Conservation (phyloP, 2,888 invertebrate species). For the Xanthia togata region DNA sequence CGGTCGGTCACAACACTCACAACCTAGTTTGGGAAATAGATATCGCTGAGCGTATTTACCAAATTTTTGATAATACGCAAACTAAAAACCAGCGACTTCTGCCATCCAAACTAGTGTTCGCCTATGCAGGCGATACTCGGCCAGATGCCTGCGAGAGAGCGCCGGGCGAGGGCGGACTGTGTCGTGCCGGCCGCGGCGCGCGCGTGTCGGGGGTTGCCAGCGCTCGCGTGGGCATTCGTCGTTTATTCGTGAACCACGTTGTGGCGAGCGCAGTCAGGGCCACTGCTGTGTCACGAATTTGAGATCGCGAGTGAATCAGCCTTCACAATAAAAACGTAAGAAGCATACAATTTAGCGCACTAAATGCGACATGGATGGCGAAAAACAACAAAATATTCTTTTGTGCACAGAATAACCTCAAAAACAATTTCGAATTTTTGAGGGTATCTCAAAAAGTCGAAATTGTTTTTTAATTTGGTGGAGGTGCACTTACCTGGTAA, state of each 20-base stretch:
- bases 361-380: background rate
- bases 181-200: too few relatives aligned
- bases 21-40: background rate
- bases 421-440: too few relatives aligned
- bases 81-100: background rate
- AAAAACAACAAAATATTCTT: background rate
- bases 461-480: background rate
- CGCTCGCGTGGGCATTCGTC: slow-evolving; percentile 27
- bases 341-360: too few relatives aligned
- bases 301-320: background rate
- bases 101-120: background rate
- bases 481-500: slow-evolving; percentile 11
- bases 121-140: background rate
- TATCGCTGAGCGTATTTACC: background rate
- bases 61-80: background rate
- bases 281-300: background rate
- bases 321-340: slow-evolving; percentile 4
- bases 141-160: too few relatives aligned
- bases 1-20: background rate
- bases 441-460: background rate
- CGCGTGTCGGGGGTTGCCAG: background rate
- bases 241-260: slow-evolving; percentile 10
- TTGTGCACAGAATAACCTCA: background rate
- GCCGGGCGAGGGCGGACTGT: background rate
- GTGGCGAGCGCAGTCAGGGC: slow-evolving; percentile 2